phyloP scores from a whole-genome alignment of 2,113 vertebrate genomes.

The Xiphophorus couchianus region DNA sequence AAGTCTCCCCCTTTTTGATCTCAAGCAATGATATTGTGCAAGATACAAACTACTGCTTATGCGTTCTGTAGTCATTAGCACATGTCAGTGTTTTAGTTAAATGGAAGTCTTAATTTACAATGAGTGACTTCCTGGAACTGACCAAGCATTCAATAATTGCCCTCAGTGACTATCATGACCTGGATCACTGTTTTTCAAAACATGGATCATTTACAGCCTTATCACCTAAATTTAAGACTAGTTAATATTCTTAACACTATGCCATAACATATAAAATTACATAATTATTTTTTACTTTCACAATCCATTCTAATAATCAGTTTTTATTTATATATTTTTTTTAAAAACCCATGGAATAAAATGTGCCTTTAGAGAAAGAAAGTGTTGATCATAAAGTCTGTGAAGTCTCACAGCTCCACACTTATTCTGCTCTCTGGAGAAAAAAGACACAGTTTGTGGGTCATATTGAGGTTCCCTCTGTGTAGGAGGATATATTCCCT shows the following conservation, averaged over 20 bases:
- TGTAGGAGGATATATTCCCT: conserved; percentile 33
- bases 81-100: background rate
- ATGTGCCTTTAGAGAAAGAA: conserved; percentile 11
- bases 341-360: background rate
- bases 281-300: background rate
- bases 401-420: background rate
- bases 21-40: too few species aligned
- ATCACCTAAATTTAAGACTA: background rate
- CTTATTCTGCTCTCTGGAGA: conserved; percentile 16
- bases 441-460: background rate
- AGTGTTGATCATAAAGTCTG: conserved; percentile 32
- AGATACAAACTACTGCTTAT: background rate
- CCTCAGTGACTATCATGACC: background rate
- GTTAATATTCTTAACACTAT: background rate
- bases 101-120: background rate
- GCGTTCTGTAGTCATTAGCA: background rate
- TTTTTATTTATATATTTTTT: too few species aligned
- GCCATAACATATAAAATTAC: too few species aligned
- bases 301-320: background rate
- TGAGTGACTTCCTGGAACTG: background rate
- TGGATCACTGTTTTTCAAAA: background rate
- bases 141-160: background rate
- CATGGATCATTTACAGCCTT: too few species aligned
- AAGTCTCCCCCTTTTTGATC: background rate
- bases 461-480: conserved; percentile 22